Percentiles rank a stretch among this genome's conserved stretches.
These are phyloP conservation scores for Empidonax alnorum DNA, from an alignment of 2,113 vertebrate species.

Conservation along the genomic window DNA sequence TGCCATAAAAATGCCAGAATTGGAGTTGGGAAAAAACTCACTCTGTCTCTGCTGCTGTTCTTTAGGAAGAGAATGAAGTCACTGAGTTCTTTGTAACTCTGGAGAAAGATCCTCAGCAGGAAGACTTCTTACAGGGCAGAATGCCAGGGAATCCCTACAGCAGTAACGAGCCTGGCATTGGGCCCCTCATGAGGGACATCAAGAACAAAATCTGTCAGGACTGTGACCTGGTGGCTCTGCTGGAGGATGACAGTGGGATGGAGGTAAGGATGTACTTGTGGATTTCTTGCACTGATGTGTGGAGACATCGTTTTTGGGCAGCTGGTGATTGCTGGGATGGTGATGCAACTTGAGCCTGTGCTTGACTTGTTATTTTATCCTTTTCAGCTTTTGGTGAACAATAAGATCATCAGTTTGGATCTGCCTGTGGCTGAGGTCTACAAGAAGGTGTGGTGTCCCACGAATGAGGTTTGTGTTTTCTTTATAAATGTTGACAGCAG, in stretches of 20 bases:
- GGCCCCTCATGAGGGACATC: conserved; percentile 97
- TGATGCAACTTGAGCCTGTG: not conserved
- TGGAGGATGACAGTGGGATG: conserved; percentile 99
- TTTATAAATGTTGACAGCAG: not conserved
- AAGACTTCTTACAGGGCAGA: conserved; percentile 96
- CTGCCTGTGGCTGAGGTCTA: conserved; percentile 96
- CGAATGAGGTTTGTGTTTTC: conserved; percentile 88
- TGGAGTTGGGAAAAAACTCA: not conserved
- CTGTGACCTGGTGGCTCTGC: conserved; percentile 95
- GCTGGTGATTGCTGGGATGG: not conserved
- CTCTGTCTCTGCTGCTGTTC: not conserved
- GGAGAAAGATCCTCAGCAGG: conserved; percentile 98
- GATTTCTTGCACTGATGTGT: not conserved
- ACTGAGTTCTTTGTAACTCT: conserved; percentile 98
- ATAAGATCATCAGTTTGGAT: conserved; percentile 98
- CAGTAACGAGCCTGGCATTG: conserved; percentile 95
- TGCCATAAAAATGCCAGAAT: not conserved
- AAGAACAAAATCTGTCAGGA: conserved; percentile 99
- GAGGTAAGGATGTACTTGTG: conserved; percentile 79
- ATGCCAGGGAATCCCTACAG: conserved; percentile 99
- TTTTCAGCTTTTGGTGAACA: conserved; percentile 93
- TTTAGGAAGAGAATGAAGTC: conserved; percentile 97
- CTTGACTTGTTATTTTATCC: not conserved
- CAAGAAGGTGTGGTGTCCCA: conserved; percentile 98
- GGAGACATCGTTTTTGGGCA: not conserved